Base-by-base conservation (phyloP, 2,113 vertebrate genomes). In the Pollachius pollachius region DNA sequence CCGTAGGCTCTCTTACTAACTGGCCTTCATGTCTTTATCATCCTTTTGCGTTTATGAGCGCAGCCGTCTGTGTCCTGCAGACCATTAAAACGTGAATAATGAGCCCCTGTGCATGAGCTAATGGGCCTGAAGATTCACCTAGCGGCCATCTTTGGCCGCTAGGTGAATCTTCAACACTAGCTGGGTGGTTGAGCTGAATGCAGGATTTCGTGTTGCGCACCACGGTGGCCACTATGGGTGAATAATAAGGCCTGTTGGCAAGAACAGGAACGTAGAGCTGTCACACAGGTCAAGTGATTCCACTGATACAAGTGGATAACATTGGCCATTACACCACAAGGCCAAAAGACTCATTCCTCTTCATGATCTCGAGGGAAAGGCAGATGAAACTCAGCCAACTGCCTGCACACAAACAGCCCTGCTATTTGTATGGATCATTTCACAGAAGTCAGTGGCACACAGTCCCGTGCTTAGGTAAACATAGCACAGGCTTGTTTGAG, bases 261-360 rank as follows among this genome's bases (percentile, higher is more conserved):
- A 25, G 68, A 68, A 74, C 57, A 70, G 56, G 73, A 65, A 37
- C 15, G 63, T n/a, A 34, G 70, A 62, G 59, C 48, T 59, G 62
- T 69, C 67, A 16, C 11, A 21, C 30, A 69, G 59, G 68, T 25
- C 71, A 70, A 58, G 54, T 73, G 52, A 66, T 70, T 74, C 23
- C 70, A 71, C 62, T 56, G 64, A 64, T 67, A 77, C 25, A 72
- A 80, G 72, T 65, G 30, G 30, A 64, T 52, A 37, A 70, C 62
- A 30, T 59, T 72, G 65, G 68, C 52, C 57, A 59, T 59, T 59
- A n/a, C 21, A 25, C 61, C 19, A 3, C 19, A 73, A 74, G 18
- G 0, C 54, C 59, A 27, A 71, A 66, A 25, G 65, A 16, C 30
- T 34, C 30, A 34, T 34, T 34, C 30, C 30, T 34, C 30, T 5